Conservation (phyloP, 2,888 invertebrate species). For the Xylota sylvarum region DNA sequence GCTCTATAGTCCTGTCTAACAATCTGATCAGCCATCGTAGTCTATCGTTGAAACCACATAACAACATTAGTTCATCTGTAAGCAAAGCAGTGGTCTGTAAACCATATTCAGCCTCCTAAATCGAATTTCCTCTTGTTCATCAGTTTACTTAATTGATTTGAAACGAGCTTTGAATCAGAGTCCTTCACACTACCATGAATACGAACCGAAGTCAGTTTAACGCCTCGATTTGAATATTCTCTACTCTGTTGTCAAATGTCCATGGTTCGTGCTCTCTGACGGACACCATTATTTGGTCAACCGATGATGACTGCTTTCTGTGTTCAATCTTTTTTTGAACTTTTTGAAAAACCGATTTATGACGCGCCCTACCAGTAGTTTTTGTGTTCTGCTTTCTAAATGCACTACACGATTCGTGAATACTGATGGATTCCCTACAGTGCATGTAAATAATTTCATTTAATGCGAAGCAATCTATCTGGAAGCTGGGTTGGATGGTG, state of each 20-base stretch:
- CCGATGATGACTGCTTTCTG: conserved; percentile 1
- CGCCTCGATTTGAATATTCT: neutral
- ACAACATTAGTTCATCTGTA: too few species aligned
- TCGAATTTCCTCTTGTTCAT: too few species aligned
- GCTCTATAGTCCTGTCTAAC: too few species aligned
- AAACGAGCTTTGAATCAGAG: too few species aligned
- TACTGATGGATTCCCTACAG: conserved; percentile 5
- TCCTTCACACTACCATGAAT: neutral
- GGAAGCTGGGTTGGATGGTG: conserved; percentile 14
- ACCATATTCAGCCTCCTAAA: too few species aligned
- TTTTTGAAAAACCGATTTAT: conserved; percentile 12
- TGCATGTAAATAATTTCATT: conserved; percentile 48
- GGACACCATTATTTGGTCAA: conserved; percentile 1
- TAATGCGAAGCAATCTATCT: conserved; percentile 51
- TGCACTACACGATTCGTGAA: conserved; percentile 4
- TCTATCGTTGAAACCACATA: too few species aligned
- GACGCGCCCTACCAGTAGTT: neutral
- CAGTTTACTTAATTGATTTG: too few species aligned
- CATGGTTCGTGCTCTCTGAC: neutral
- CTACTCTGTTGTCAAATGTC: conserved; percentile 3
- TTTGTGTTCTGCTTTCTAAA: conserved; percentile 1
- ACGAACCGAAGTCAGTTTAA: neutral
- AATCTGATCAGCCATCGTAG: too few species aligned
- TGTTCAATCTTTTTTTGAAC: neutral
- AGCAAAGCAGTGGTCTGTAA: too few species aligned